These are phyloP conservation scores for Falcaria lacertinaria DNA, from an alignment of 2,888 invertebrate genomes.

Conservation along the genomic window DNA sequence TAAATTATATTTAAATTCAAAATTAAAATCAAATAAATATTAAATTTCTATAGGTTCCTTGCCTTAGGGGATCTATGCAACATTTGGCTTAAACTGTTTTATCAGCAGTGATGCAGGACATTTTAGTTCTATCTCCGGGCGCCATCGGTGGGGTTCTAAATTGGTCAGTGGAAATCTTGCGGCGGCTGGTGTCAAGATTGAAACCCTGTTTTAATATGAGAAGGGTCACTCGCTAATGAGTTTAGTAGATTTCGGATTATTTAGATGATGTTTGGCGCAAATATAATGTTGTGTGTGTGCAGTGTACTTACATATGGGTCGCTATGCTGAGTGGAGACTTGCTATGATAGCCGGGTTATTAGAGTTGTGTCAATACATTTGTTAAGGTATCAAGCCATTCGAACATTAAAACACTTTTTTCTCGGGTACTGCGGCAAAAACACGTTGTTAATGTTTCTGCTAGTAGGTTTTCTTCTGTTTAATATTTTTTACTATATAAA, in stretches of 20 bases:
- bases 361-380: no score
- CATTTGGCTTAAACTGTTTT: conserved; percentile 63
- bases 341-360: no score
- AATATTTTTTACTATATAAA: no score
- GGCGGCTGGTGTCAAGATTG: conserved; percentile 64
- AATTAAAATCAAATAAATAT: neutral
- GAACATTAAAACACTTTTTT: no score
- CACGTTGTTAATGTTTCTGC: no score
- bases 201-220: conserved; percentile 61
- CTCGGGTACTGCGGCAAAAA: no score
- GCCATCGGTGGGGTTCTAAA: conserved; percentile 55
- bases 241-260: conserved; percentile 44
- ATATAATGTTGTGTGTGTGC: no score
- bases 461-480: no score
- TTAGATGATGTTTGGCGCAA: conserved; percentile 12
- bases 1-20: neutral
- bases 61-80: conserved; percentile 29
- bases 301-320: no score
- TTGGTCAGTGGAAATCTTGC: conserved; percentile 51
- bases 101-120: conserved; percentile 64
- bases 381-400: no score
- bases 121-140: conserved; percentile 58
- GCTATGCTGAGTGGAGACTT: no score
- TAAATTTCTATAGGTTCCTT: neutral
- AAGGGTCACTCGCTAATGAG: conserved; percentile 66